Evolutionary conservation across 2,113 vertebrate species (phyloP), one percentile per base, ranked within the genome.

Genomic region (Ranitomeya imitator): DNA sequence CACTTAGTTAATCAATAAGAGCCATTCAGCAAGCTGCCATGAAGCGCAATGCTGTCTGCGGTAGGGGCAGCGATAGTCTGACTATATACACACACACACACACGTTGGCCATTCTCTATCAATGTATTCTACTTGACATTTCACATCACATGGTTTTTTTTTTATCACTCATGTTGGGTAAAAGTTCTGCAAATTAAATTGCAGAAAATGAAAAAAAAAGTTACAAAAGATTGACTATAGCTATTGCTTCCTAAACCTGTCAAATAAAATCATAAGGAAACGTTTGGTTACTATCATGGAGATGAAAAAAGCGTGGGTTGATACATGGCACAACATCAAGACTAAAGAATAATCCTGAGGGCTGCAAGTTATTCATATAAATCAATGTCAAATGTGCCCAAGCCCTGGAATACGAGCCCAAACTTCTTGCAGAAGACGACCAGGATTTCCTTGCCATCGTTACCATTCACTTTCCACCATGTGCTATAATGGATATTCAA

Each of bases 1-100:
- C 54, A 57, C n/a, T 55, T 57, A 15, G 54, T 26, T 79, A 79
- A 79, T 79, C 78, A 57, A 79, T 79, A 55, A 57, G 78, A 54
- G 54, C 21, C 57, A 79, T 79, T n/a, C 51, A 54, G 21, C n/a
- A 0, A n/a, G 77, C 52, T 23, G 52, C 54, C 10, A 2, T 18
- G 51, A 57, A 57, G 51, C 78, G 23, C 54, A 59, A 26, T 26
- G 19, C 54, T 57, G 6, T 78, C 78, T 51, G 15, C 71, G 51
- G 12, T 15, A 71, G 37, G 37, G 37, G 37, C 37, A 5, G 37
- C 37, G 5, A 73, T 15, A 73, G 67, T 31, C 26, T 37, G 10
- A 71, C 23, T 6, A 3, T 61, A 71, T 71, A 71, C n/a, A n/a
- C n/a, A n/a, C n/a, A n/a, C n/a, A n/a, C n/a, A n/a, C n/a, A n/a